Evolutionary conservation across 2,797 vertebrate genomes (phyloP).

Genomic region (Alfaro cultratus): DNA sequence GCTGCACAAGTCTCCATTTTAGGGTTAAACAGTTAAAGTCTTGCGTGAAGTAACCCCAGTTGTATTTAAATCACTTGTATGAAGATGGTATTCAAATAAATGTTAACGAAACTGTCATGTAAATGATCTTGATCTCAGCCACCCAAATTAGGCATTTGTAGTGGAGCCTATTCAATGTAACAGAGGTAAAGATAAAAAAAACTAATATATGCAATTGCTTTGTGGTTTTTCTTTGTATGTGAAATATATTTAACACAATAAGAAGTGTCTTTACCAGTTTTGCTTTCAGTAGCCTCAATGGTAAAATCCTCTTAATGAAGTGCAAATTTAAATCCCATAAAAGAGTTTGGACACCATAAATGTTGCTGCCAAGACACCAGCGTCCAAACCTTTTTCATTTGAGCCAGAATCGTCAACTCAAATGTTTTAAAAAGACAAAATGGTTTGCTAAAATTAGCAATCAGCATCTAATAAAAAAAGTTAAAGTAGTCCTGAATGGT

Average conservation of each 20-base stretch:
- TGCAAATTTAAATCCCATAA: background rate
- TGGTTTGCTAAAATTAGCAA: too few relatives aligned
- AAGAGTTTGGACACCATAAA: background rate
- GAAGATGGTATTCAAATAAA: background rate
- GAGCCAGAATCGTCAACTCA: background rate
- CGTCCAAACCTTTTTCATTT: background rate
- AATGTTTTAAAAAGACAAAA: too few relatives aligned
- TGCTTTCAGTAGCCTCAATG: background rate
- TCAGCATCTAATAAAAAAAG: background rate
- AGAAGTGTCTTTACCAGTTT: background rate
- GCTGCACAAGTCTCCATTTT: background rate
- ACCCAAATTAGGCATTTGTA: background rate
- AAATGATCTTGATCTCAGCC: background rate
- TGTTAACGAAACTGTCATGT: background rate
- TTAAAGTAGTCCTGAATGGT: background rate
- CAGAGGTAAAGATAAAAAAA: background rate
- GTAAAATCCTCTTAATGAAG: background rate
- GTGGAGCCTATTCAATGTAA: background rate
- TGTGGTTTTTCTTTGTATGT: background rate
- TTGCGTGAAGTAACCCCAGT: too few relatives aligned
- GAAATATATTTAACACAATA: background rate
- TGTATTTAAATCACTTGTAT: background rate
- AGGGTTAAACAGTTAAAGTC: background rate
- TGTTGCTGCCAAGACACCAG: background rate
- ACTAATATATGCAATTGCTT: background rate